Evolutionary conservation across 2,113 vertebrate genomes (phyloP).

Genomic region (Ctenomys sociabilis): DNA sequence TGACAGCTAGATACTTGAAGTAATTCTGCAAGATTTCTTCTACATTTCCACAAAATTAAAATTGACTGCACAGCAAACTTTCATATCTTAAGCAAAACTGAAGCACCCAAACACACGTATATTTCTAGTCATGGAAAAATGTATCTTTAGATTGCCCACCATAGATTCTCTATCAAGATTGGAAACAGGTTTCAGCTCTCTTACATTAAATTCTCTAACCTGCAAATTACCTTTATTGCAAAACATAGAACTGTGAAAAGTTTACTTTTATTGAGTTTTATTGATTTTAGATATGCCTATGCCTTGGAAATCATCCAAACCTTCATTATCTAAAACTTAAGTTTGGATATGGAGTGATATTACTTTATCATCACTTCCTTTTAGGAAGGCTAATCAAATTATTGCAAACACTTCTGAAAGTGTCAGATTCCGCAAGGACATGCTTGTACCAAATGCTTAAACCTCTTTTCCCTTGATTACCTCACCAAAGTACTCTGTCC

Average conservation of each 20-base stretch:
- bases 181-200: not conserved
- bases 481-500: not conserved
- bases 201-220: not conserved
- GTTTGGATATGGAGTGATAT: not conserved
- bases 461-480: not conserved
- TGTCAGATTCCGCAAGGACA: not conserved
- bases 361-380: not conserved
- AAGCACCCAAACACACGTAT: not conserved
- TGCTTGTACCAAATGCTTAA: not conserved
- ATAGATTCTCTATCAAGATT: not conserved
- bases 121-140: slow-evolving; percentile 5
- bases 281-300: not conserved
- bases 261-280: not conserved
- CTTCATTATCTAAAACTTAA: not conserved
- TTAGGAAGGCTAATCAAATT: not conserved
- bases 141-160: not conserved
- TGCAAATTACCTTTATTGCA: not conserved
- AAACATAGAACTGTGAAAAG: not conserved
- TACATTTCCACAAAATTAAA: slow-evolving; percentile 48
- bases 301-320: not conserved
- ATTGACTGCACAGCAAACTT: not conserved
- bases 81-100: slow-evolving; percentile 16
- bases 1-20: slow-evolving; percentile 30
- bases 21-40: slow-evolving; percentile 23
- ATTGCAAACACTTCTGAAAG: not conserved